Base-by-base conservation (phyloP, 2,888 invertebrate species). In the Julus scandinavius region DNA sequence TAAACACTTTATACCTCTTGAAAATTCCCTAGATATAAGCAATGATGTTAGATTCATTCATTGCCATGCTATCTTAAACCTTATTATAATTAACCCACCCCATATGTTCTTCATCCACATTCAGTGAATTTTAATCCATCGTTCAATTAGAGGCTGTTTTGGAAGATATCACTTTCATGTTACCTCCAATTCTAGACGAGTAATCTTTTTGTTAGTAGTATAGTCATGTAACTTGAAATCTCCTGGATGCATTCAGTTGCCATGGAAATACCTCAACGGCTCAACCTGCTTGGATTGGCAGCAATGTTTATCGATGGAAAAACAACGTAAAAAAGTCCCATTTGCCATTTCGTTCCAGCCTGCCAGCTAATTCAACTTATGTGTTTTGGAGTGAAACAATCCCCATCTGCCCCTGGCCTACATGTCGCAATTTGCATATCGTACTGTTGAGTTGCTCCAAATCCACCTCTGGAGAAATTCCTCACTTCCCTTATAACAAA, bases 181-280 rank as follows among this genome's bases (percentile, higher is more conserved):
- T 15, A 15, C 58, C 58, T 15, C 4, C 58, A 15, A 11, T 17
- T 4, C 15, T 15, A 4, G 15, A 58, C 15, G 58, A 11, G 15
- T 17, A 58, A 58, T 15, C 58, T 58, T 58, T 58, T 11, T 15
- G 29, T 29, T 58, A 15, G 15, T 58, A 11, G 11, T 15, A 17
- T 15, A 11, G 11, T 11, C 11, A 15, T 58, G 58, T 15, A 15
- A 17, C 58, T 15, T 58, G 58, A 58, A 58, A 15, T 13, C 49
- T 49, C 49, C 49, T 13, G 15, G 15, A 58, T 58, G 58, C 58
- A 58, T 15, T 0, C 58, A 58, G 58, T 58, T 58, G 58, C 58
- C 58, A 58, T 58, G 58, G 58, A 58, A 58, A 58, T 58, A 58
- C 58, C 58, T 58, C 15, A 58, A 58, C 11, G 58, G 58, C 58